Evolutionary conservation across 2,113 vertebrate genomes (phyloP).

Genomic region (Panthera uncia): DNA sequence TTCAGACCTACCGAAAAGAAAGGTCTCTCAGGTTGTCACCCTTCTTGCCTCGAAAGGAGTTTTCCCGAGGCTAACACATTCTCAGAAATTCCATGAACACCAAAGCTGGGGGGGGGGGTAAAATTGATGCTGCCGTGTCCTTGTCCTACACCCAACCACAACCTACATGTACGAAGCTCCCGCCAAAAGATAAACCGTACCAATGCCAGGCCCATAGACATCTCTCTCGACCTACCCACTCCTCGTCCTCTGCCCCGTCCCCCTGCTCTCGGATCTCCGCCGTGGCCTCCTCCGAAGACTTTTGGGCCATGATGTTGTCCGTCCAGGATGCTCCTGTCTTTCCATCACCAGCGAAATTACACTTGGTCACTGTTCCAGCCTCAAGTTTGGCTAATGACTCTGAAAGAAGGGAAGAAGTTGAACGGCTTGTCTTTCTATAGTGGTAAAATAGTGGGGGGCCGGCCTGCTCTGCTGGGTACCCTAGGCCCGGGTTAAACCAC

Average conservation of each 20-base stretch:
- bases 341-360: constrained; percentile 92
- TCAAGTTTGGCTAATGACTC: constrained; percentile 91
- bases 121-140: neutral
- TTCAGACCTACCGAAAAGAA: neutral
- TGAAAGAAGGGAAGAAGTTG: constrained; percentile 63
- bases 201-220: accelerated
- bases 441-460: neutral
- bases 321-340: constrained; percentile 91
- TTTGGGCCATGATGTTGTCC: constrained; percentile 92
- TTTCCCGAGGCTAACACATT: neutral
- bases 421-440: neutral
- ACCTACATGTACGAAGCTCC: neutral
- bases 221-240: constrained; percentile 87
- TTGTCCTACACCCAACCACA: neutral
- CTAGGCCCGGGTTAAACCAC: neutral
- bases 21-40: neutral
- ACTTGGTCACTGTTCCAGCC: constrained; percentile 89
- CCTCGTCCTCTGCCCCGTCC: constrained; percentile 89
- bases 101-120: neutral
- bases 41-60: neutral
- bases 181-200: neutral
- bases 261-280: constrained; percentile 75
- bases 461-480: neutral
- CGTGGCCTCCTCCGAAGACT: constrained; percentile 58
- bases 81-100: neutral